Evolutionary conservation across 2,113 vertebrate genomes (phyloP).

Genomic region (Poeciliopsis retropinna): DNA sequence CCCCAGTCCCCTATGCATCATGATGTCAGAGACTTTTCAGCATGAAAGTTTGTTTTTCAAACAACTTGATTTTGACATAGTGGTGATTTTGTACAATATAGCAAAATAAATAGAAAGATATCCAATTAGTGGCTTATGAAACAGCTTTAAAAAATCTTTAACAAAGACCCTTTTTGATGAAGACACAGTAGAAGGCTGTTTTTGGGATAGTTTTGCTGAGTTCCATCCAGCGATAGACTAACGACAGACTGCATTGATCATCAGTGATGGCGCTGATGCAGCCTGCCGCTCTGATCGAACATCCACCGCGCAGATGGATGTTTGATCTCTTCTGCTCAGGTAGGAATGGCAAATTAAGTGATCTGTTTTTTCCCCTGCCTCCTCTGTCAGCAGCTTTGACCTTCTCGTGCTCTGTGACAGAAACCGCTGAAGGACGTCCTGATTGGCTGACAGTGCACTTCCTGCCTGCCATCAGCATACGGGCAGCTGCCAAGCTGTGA

Average conservation of each 20-base stretch:
- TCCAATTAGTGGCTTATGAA: too few relatives aligned
- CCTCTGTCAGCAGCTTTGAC: slow-evolving; percentile 75
- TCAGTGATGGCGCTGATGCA: slow-evolving; percentile 14
- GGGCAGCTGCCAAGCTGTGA: slow-evolving; percentile 75
- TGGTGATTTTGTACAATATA: too few relatives aligned
- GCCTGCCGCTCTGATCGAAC: slow-evolving; percentile 18
- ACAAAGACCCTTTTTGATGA: background rate
- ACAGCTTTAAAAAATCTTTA: background rate
- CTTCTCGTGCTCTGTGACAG: slow-evolving; percentile 62
- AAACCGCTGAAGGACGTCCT: slow-evolving; percentile 67
- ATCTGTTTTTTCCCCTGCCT: slow-evolving; percentile 42
- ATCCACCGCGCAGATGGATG: slow-evolving; percentile 27
- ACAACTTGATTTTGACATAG: background rate
- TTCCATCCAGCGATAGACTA: background rate
- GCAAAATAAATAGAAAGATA: too few relatives aligned
- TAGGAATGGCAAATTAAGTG: slow-evolving; percentile 65
- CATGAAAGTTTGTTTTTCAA: background rate
- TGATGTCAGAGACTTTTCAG: background rate
- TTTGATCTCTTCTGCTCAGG: slow-evolving; percentile 49
- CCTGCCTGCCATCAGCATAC: slow-evolving; percentile 64
- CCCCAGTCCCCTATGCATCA: background rate
- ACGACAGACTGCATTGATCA: slow-evolving; percentile 12
- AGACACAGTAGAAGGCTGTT: background rate
- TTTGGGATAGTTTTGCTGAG: background rate
- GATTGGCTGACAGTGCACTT: slow-evolving; percentile 81